phyloP scores from a whole-genome alignment of 2,888 invertebrate species.

The Monoplex corrugatus region DNA sequence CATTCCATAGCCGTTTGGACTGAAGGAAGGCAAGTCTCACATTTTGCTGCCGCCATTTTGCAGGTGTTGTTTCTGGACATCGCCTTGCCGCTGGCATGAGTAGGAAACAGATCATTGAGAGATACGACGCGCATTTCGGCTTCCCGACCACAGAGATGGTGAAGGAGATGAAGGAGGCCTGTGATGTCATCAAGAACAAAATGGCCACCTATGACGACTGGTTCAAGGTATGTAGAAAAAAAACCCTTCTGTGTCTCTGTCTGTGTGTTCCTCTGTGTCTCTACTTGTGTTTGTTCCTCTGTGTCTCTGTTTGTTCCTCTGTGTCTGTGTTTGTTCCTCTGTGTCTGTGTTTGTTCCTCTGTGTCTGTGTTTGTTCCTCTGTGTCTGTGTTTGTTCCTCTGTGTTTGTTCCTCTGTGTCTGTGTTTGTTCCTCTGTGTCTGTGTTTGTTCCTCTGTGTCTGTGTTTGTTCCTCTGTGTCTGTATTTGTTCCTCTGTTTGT shows the following conservation, averaged over 20 bases:
- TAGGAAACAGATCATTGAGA: slow-evolving; percentile 65
- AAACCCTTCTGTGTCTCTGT: background rate
- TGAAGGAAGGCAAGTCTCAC: too few relatives aligned
- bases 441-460: background rate
- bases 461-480: background rate
- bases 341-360: background rate
- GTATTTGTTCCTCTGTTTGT: background rate
- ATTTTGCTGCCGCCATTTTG: too few relatives aligned
- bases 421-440: background rate
- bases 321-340: background rate
- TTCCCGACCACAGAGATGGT: slow-evolving; percentile 74
- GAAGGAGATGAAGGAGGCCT: slow-evolving; percentile 70
- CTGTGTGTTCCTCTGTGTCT: background rate
- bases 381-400: too few relatives aligned
- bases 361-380: background rate
- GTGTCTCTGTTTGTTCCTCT: background rate
- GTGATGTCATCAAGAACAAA: slow-evolving; percentile 63
- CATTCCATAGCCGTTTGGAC: too few relatives aligned
- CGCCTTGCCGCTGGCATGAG: slow-evolving; percentile 71
- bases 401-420: background rate
- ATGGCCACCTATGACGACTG: slow-evolving; percentile 73
- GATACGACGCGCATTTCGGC: slow-evolving; percentile 73
- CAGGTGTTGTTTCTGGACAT: slow-evolving; percentile 74
- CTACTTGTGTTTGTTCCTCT: background rate
- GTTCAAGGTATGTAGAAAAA: slow-evolving; percentile 73